Percentiles rank a stretch among this genome's conserved stretches.
Conservation (phyloP, 2,888 invertebrate genomes). For the Meiosimyza platycephala region DNA sequence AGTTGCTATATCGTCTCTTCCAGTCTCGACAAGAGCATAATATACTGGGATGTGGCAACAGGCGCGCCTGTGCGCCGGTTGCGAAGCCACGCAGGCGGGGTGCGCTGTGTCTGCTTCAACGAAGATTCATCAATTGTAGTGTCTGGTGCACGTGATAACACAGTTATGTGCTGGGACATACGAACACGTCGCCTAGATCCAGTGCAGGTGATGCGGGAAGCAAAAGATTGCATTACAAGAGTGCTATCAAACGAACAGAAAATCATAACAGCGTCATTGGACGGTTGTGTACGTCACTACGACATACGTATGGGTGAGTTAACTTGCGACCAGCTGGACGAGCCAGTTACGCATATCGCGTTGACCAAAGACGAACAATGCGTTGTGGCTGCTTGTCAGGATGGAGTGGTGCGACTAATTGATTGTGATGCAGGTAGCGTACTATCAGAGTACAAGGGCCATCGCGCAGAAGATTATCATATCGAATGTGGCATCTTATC, state of each 20-base stretch:
- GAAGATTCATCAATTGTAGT: slow-evolving; percentile 94
- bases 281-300: slow-evolving; percentile 87
- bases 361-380: slow-evolving; percentile 95
- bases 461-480: slow-evolving; percentile 83
- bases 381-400: slow-evolving; percentile 84
- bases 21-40: slow-evolving; percentile 92
- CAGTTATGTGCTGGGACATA: slow-evolving; percentile 92
- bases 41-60: slow-evolving; percentile 95
- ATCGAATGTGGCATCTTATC: slow-evolving; percentile 88
- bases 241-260: slow-evolving; percentile 87
- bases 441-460: slow-evolving; percentile 84
- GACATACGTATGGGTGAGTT: slow-evolving; percentile 90
- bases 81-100: slow-evolving; percentile 88
- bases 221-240: slow-evolving; percentile 89
- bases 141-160: slow-evolving; percentile 94
- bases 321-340: slow-evolving; percentile 85
- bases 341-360: slow-evolving; percentile 79
- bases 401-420: slow-evolving; percentile 84
- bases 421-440: slow-evolving; percentile 89
- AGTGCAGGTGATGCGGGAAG: slow-evolving; percentile 87
- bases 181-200: slow-evolving; percentile 77
- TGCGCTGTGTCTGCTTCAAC: slow-evolving; percentile 83
- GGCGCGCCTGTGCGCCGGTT: slow-evolving; percentile 86
- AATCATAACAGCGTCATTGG: slow-evolving; percentile 90
- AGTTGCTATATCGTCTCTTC: slow-evolving; percentile 91